These are phyloP conservation scores for Vireo altiloquus DNA, from an alignment of 2,113 vertebrate species.

Conservation along the genomic window DNA sequence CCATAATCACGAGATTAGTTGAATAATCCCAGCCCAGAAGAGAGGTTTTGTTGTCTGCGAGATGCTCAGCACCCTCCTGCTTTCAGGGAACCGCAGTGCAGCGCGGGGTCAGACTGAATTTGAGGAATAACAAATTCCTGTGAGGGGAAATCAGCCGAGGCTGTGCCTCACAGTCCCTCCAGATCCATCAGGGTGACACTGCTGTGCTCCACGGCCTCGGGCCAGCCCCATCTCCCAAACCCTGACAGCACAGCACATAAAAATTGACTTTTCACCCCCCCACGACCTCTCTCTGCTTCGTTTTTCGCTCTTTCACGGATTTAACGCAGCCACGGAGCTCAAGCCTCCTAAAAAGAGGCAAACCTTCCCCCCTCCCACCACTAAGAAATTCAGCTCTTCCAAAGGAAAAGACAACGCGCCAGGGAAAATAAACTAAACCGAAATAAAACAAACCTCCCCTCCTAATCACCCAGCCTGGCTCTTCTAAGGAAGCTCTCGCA, in stretches of 20 bases:
- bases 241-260: background rate
- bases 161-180: background rate
- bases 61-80: background rate
- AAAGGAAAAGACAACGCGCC: background rate
- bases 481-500: background rate
- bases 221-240: background rate
- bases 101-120: background rate
- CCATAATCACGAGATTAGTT: slow-evolving; percentile 34
- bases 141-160: background rate
- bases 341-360: background rate
- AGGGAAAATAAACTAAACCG: background rate
- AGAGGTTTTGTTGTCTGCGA: background rate
- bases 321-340: accelerated
- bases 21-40: slow-evolving; percentile 10
- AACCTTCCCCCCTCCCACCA: background rate
- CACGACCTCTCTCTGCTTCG: background rate
- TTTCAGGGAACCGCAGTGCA: background rate
- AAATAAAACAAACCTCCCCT: background rate
- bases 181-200: accelerated
- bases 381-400: background rate
- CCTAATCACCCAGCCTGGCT: background rate
- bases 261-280: background rate
- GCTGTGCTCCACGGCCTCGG: background rate
- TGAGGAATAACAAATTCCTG: background rate
- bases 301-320: background rate